A percentile compares a stretch with the other conserved stretches of the same genome.
Evolutionary conservation across 2,113 vertebrate genomes (phyloP).

Genomic region (Neogale vison): DNA sequence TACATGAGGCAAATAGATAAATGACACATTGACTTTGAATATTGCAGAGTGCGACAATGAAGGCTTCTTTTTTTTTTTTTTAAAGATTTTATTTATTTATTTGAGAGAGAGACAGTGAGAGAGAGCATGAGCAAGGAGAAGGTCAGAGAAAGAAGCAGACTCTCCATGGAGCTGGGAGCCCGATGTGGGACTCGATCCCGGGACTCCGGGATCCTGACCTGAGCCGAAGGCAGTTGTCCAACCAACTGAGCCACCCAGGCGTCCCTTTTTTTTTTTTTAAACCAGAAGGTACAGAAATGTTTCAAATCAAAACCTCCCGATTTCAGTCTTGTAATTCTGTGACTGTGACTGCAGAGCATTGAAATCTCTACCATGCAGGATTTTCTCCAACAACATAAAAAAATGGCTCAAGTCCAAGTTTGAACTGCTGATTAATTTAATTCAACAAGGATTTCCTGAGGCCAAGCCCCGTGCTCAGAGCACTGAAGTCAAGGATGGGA

Average conservation of each 20-base stretch:
- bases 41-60: neutral
- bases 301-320: slow-evolving; percentile 14
- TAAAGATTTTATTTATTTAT: too few species aligned
- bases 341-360: neutral
- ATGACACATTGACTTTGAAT: slow-evolving; percentile 31
- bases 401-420: neutral
- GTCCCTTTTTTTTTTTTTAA: slow-evolving; percentile 1
- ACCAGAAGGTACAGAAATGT: neutral
- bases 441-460: neutral
- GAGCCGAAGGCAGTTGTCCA: too few species aligned
- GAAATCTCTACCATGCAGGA: neutral
- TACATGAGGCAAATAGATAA: slow-evolving; percentile 18
- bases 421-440: neutral
- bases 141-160: too few species aligned
- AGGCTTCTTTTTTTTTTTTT: neutral
- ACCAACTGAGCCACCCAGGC: too few species aligned
- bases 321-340: neutral
- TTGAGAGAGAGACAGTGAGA: too few species aligned
- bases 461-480: neutral
- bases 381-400: slow-evolving; percentile 5
- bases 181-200: too few species aligned
- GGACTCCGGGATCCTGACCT: too few species aligned
- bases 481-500: neutral
- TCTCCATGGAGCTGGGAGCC: too few species aligned
- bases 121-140: too few species aligned